Conservation (phyloP, 2,113 vertebrate species). For the Ranitomeya imitator region DNA sequence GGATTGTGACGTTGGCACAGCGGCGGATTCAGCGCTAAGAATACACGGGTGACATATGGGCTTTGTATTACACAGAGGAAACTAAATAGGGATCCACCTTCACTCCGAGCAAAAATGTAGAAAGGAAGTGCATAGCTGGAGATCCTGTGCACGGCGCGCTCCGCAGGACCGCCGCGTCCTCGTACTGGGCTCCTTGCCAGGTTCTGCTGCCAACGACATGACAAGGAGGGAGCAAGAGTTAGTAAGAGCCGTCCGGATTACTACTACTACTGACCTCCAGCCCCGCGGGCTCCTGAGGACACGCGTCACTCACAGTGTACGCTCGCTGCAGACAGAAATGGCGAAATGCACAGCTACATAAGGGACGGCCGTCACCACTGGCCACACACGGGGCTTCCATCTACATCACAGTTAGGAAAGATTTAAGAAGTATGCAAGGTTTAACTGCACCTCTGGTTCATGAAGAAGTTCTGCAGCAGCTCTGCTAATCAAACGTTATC, state of each 20-base stretch:
- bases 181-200: background rate
- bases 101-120: background rate
- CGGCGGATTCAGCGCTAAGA: constrained; percentile 24
- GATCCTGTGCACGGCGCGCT: background rate
- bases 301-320: background rate
- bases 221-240: background rate
- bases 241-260: background rate
- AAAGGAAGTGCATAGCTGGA: constrained; percentile 31
- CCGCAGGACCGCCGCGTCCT: background rate
- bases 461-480: no score
- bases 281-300: constrained; percentile 2
- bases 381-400: background rate
- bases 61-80: constrained; percentile 34
- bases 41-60: constrained; percentile 21
- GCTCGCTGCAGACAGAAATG: background rate
- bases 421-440: background rate
- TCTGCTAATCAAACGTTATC: no score
- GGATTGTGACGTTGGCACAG: background rate
- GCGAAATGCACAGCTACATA: background rate
- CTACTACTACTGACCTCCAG: background rate
- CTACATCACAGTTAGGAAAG: background rate
- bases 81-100: constrained; percentile 20
- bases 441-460: no score
- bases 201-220: background rate
- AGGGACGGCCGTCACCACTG: background rate